Percentiles rank a stretch among this genome's conserved stretches.
Conservation (phyloP, 2,797 vertebrate genomes). For the Threskiornis aethiopicus region DNA sequence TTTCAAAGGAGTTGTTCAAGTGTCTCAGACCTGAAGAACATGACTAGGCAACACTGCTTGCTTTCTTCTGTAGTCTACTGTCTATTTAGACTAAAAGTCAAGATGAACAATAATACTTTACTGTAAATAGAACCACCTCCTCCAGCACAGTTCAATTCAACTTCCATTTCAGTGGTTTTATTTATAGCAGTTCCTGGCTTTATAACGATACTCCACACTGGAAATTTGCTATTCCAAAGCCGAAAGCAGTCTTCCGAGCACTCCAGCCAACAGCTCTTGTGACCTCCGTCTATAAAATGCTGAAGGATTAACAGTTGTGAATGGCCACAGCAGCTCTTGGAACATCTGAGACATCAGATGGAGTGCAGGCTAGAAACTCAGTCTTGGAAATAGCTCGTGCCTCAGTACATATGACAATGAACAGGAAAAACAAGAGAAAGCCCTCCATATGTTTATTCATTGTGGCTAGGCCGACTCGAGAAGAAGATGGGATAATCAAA, state of each 20-base stretch:
- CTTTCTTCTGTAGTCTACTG: neutral
- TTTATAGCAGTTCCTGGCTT: constrained; percentile 53
- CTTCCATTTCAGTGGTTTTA: constrained; percentile 43
- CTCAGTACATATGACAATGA: neutral
- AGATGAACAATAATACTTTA: constrained; percentile 33
- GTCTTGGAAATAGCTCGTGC: neutral
- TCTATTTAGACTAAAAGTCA: constrained; percentile 26
- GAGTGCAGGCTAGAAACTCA: neutral
- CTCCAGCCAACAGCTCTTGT: constrained; percentile 42
- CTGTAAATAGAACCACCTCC: constrained; percentile 48
- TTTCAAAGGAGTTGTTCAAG: neutral
- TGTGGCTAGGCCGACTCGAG: neutral
- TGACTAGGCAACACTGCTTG: neutral
- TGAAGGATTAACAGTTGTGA: constrained; percentile 24
- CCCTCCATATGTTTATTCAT: neutral
- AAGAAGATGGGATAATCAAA: neutral
- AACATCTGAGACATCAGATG: neutral
- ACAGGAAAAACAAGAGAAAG: neutral
- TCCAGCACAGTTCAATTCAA: constrained; percentile 1
- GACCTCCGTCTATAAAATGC: constrained; percentile 39
- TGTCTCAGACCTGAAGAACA: neutral
- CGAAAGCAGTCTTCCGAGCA: constrained; percentile 23
- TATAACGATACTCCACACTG: constrained; percentile 21
- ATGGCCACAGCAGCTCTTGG: constrained; percentile 13
- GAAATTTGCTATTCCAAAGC: constrained; percentile 56